Percentiles rank a stretch among this genome's conserved stretches.
Conservation (phyloP, 2,888 invertebrate genomes). For the Phaedon cochleariae region DNA sequence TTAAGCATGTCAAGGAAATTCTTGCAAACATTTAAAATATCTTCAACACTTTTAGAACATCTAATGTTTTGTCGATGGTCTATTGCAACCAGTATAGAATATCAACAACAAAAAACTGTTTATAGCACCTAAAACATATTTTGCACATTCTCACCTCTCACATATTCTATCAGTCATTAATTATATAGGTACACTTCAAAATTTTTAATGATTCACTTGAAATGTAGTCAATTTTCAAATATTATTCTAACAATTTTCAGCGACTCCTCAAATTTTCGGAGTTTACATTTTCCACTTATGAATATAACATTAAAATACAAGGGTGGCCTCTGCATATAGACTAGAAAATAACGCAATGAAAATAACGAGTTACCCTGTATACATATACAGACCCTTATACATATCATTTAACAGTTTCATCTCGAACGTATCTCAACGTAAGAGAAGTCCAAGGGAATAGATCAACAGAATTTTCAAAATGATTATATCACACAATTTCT, state of each 20-base stretch:
- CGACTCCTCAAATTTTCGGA: slow-evolving; percentile 21
- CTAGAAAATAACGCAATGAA: slow-evolving; percentile 28
- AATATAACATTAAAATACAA: slow-evolving; percentile 45
- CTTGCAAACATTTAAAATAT: slow-evolving; percentile 22
- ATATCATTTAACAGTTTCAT: too few relatives aligned
- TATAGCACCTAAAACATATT: slow-evolving; percentile 10
- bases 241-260: slow-evolving; percentile 7
- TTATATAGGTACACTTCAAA: slow-evolving; percentile 18
- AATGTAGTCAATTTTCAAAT: not conserved
- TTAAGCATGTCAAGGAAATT: not conserved
- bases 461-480: too few relatives aligned
- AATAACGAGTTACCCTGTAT: slow-evolving; percentile 43
- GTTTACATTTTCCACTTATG: slow-evolving; percentile 7
- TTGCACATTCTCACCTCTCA: slow-evolving; percentile 30
- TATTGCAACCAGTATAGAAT: slow-evolving; percentile 40
- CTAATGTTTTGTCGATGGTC: slow-evolving; percentile 35
- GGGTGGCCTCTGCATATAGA: slow-evolving; percentile 29
- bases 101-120: slow-evolving; percentile 27
- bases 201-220: not conserved
- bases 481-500: too few relatives aligned
- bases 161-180: slow-evolving; percentile 10
- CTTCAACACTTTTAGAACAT: slow-evolving; percentile 21
- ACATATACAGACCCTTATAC: slow-evolving; percentile 39
- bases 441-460: too few relatives aligned
- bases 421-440: too few relatives aligned